These are phyloP conservation scores for Morpho helenor DNA, from an alignment of 2,888 invertebrate species.

Conservation along the genomic window DNA sequence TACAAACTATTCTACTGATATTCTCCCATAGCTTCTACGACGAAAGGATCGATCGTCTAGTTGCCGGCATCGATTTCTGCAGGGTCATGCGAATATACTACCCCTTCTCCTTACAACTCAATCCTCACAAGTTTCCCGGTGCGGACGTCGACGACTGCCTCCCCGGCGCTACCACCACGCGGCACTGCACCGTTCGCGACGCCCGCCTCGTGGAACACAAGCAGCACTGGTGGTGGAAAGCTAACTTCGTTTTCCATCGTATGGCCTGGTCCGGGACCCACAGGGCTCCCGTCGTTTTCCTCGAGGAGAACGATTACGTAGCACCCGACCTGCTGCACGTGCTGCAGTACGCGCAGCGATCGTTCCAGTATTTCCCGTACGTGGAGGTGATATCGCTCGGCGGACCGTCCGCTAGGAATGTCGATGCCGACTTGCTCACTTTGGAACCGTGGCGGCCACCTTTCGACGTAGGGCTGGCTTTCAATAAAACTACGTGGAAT, in stretches of 20 bases:
- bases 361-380: conserved; percentile 32
- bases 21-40: conserved; percentile 50
- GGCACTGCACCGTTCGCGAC: conserved; percentile 32
- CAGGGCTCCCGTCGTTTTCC: conserved; percentile 38
- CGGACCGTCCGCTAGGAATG: conserved; percentile 23
- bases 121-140: conserved; percentile 41
- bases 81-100: conserved; percentile 51
- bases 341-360: conserved; percentile 33
- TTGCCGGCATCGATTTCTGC: conserved; percentile 42
- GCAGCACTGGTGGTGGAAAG: conserved; percentile 59
- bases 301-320: conserved; percentile 44
- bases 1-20: conserved; percentile 38
- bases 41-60: conserved; percentile 34
- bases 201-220: conserved; percentile 39
- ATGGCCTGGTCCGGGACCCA: conserved; percentile 30
- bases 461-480: conserved; percentile 42
- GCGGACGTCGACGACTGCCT: conserved; percentile 33
- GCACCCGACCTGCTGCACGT: conserved; percentile 45
- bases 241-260: conserved; percentile 39
- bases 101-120: conserved; percentile 45
- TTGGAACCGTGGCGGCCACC: conserved; percentile 46
- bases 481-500: conserved; percentile 43
- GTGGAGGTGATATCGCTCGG: conserved; percentile 42
- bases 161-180: not conserved
- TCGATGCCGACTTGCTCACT: conserved; percentile 35